Evolutionary conservation across 2,888 invertebrate species (phyloP), one percentile per base, ranked within the genome.

Genomic region (Zygogramma bicolorata): DNA sequence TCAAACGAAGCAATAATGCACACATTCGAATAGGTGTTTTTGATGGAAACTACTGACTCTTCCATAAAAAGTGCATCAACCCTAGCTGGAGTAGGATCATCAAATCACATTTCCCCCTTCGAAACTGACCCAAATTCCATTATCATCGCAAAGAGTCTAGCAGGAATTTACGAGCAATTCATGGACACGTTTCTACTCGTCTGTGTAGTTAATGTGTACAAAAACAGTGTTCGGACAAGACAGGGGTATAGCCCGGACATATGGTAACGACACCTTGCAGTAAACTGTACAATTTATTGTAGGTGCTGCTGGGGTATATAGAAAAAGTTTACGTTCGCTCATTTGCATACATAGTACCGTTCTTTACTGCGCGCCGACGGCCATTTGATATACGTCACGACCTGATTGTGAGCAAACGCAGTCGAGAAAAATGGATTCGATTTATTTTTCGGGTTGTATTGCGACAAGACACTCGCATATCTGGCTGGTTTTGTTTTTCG

Each of bases 321-420:
- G 63, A 63, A 63, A 63, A 63, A 63, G 80, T 83, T 82, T 79
- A 78, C 80, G 79, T 79, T 78, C 77, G 76, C 74, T 75, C 78
- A 84, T 84, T 84, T 83, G 82, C 84, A 84, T 84, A 84, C 80
- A 83, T 83, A 84, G 83, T 83, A 79, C 81, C 79, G 80, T 79
- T 80, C 80, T 82, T 63, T 81, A 81, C 79, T 71, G 76, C 73
- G 75, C 78, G 74, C 68, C 75, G 79, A 77, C 77, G 80, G 46
- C 29, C 63, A 71, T 74, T 75, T 74, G 75, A 76, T 74, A 79
- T 79, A 80, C 73, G 75, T 75, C 74, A 78, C 66, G 73, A 66
- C 71, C 75, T 77, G 76, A 76, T 78, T 78, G 80, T 68, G 70
- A 70, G 67, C 68, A 71, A 75, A 75, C 73, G 70, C 60, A 68